Evolutionary conservation across 2,888 invertebrate genomes (phyloP), one percentile per base, ranked within the genome.

Genomic region (Sclerodermus sp.): DNA sequence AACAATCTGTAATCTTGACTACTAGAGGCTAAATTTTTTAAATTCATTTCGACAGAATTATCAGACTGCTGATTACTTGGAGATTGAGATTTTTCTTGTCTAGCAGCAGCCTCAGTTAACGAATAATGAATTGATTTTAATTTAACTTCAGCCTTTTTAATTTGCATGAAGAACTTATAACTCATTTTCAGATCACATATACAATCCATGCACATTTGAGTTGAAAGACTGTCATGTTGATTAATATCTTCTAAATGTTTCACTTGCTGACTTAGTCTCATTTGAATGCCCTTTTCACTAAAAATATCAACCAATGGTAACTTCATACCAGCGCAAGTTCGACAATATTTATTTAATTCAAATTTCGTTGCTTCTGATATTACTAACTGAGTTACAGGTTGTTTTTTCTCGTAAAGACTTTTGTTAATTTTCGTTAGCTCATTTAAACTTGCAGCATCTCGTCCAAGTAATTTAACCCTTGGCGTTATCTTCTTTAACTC

Each of bases 121-220:
- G 64, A 58, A 23, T 59, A 40, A 18, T 67, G 61, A 49, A 77
- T 69, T 5, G 73, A 73, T 45, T 68, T 69, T 4, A 77, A 57
- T 54, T 77, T 77, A 8, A 76, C 62, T 49, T 77, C 72, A 5
- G 77, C 77, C 42, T 77, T 77, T 42, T 77, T 77, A 2, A 77
- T 77, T 49, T 77, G 77, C 70, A 77, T 73, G 40, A 77, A 77
- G 65, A 77, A 77, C 49, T 76, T 77, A 43, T 77, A 77, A 57
- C 77, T 77, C 73, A 75, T 76, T 58, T 73, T 76, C 4, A 77
- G 52, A 55, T 77, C 77, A 39, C 74, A 77, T 15, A 77, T 77
- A 45, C 77, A 77, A 32, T 77, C 77, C 76, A 77, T 77, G 38
- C 77, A 77, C 71, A 77, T 76, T 51, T 75, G 73, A 5, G 77